phyloP scores from a whole-genome alignment of 2,113 vertebrate genomes.

The Trichechus manatus region DNA sequence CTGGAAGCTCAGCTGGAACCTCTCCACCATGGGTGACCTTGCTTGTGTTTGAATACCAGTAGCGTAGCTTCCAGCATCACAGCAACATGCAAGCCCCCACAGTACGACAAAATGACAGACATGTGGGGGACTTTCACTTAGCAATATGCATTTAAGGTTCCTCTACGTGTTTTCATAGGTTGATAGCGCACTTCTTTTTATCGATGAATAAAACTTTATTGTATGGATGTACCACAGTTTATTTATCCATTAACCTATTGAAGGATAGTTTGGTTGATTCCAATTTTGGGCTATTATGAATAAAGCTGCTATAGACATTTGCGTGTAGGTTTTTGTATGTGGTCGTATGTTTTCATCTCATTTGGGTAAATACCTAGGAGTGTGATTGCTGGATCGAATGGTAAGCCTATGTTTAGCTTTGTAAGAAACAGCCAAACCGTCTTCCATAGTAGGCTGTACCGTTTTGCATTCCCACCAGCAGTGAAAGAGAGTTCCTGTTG shows the following conservation, averaged over 20 bases:
- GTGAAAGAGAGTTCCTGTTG: neutral
- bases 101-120: too few species aligned
- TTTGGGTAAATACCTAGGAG: neutral
- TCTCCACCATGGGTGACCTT: too few species aligned
- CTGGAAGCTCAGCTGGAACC: too few species aligned
- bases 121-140: neutral
- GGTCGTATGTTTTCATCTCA: neutral
- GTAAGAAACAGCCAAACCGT: neutral
- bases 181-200: neutral
- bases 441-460: neutral
- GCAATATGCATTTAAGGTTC: neutral
- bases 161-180: neutral
- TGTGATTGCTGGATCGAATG: neutral
- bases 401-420: neutral
- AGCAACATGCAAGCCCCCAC: too few species aligned
- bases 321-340: neutral
- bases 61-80: too few species aligned
- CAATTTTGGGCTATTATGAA: neutral
- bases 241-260: neutral
- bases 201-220: neutral
- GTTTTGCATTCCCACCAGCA: neutral
- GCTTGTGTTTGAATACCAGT: too few species aligned
- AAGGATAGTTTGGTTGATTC: neutral
- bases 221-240: neutral
- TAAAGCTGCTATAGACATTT: neutral